phyloP scores from a whole-genome alignment of 1,140 invertebrate species.

The Pseudobourletiella spinata region DNA sequence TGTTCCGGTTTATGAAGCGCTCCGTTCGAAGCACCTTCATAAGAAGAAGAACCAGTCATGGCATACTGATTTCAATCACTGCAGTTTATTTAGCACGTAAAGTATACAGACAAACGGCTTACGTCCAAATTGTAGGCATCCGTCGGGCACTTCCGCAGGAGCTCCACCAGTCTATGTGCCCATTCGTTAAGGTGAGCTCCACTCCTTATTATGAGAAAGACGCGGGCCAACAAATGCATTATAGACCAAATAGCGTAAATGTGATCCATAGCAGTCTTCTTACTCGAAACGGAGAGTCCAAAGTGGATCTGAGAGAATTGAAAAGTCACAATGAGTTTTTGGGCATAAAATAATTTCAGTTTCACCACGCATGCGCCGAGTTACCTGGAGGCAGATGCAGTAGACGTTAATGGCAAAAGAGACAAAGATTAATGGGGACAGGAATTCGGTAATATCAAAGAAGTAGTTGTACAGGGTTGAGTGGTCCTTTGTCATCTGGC shows the following conservation, averaged over 20 bases:
- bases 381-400: constrained; percentile 26
- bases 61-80: too few relatives aligned
- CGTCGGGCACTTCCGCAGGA: constrained; percentile 1
- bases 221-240: constrained; percentile 3
- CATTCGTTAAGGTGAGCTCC: not conserved
- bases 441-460: constrained; percentile 15
- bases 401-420: constrained; percentile 26
- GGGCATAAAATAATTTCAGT: not conserved
- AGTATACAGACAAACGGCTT: too few relatives aligned
- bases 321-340: not conserved
- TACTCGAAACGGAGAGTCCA: not conserved
- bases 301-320: not conserved
- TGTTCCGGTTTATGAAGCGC: too few relatives aligned
- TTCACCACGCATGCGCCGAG: not conserved
- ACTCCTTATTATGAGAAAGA: not conserved
- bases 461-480: constrained; percentile 6
- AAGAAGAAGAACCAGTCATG: too few relatives aligned
- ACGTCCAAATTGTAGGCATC: not conserved
- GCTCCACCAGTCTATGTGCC: not conserved
- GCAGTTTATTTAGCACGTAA: too few relatives aligned
- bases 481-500: constrained; percentile 13
- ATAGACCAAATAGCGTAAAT: constrained; percentile 14
- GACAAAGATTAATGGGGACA: constrained; percentile 25
- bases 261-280: not conserved
- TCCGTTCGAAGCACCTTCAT: too few relatives aligned